These are phyloP conservation scores for Pseudomyrmex gracilis DNA, from an alignment of 1,140 invertebrate species.

Conservation along the genomic window DNA sequence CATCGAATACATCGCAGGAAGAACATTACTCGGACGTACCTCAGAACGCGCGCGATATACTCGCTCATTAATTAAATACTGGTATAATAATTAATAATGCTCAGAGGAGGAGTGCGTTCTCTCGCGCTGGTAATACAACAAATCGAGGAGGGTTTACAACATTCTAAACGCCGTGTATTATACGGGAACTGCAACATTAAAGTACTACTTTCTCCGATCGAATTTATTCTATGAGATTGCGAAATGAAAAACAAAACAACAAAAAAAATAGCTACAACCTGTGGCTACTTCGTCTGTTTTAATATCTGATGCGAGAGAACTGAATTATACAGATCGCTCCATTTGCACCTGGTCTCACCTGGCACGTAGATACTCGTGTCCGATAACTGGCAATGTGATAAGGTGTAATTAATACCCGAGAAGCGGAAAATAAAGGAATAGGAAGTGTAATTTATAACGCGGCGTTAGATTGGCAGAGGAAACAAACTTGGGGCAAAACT, in stretches of 20 bases:
- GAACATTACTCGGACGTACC: neutral
- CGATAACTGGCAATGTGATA: constrained; percentile 67
- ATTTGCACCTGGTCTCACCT: constrained; percentile 55
- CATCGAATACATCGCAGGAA: neutral
- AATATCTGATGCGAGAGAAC: constrained; percentile 51
- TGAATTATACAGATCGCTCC: constrained; percentile 57
- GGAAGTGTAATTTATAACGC: constrained; percentile 57
- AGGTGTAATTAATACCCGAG: constrained; percentile 65
- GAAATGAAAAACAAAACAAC: too few relatives aligned
- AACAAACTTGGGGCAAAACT: constrained; percentile 41
- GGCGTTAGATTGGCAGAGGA: constrained; percentile 36
- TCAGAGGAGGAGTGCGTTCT: constrained; percentile 34
- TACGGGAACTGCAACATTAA: constrained; percentile 14
- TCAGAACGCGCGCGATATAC: constrained; percentile 4
- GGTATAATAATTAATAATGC: constrained; percentile 78
- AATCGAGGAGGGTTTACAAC: neutral
- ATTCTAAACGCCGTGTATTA: neutral
- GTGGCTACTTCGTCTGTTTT: constrained; percentile 17
- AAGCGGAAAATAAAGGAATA: constrained; percentile 51
- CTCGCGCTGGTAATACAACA: constrained; percentile 19
- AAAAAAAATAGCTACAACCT: constrained; percentile 23
- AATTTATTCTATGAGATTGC: constrained; percentile 5
- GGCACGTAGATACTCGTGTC: constrained; percentile 50
- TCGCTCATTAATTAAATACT: constrained; percentile 73
- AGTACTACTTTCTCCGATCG: neutral